Base-by-base conservation (phyloP, 2,797 vertebrate species). In the Petrocephalus schoutedeni region DNA sequence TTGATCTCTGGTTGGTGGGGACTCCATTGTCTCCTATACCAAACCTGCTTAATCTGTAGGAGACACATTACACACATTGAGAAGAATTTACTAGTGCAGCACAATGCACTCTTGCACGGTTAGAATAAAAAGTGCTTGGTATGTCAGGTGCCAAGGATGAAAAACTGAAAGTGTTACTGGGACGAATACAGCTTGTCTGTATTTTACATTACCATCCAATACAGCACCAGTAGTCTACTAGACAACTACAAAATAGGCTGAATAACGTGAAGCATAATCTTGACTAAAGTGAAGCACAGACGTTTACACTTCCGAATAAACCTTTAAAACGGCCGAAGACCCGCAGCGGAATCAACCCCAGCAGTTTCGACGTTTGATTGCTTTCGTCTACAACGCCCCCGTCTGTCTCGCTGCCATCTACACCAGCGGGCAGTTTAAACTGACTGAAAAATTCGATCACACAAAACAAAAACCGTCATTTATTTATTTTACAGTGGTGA, bases 1-100 rank as follows among this genome's bases (percentile, higher is more conserved):
- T 89, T 87, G 83, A 85, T 89, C 64, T 90, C 93, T 95, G 23
- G 87, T 89, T 86, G 94, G 94, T 32, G 90, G 89, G 16, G 94
- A 95, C 56, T 90, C 91, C 96, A 96, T 96, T 54, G 58, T 19
- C 19, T 49, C 51, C 16, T 36, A 7, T 32, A 36, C 9, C 19
- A 74, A 86, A 41, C 23, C 82, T 67, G 2, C n/a, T 2, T 7
- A 53, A 61, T 23, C 45, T 53, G 57, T 49, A 53, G 61, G 3
- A 58, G 21, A 32, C 45, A 64, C 23, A 67, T 53, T 64, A 84
- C n/a, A 85, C 87, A 58, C 19, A 32, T n/a, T 83, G n/a, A 28
- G 9, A 53, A 21, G 51, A 83, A 83, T 23, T 54, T 19, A 83
- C 6, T 5, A 32, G 16, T 23, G 28, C 28, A 85, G 12, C 4